Evolutionary conservation across 2,797 vertebrate genomes (phyloP).

Genomic region (Eulemur albifrons): DNA sequence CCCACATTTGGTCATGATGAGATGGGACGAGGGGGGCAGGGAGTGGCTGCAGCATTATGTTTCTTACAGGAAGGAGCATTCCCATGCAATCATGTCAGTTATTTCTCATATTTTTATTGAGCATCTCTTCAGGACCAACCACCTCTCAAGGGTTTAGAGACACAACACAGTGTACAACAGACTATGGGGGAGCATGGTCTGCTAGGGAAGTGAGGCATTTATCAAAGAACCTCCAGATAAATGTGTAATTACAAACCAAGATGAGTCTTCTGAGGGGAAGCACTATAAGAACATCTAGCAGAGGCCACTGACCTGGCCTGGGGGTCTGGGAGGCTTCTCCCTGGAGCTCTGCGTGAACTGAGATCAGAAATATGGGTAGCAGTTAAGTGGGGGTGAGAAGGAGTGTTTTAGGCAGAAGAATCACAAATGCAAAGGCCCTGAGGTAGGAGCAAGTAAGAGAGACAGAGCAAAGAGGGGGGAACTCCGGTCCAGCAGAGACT

Average conservation of each 20-base stretch:
- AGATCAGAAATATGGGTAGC: constrained; percentile 14
- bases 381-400: neutral
- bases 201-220: neutral
- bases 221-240: neutral
- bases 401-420: neutral
- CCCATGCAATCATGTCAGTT: neutral
- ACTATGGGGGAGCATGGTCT: neutral
- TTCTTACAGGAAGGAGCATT: neutral
- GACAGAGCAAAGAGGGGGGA: neutral
- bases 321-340: neutral
- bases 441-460: neutral
- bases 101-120: constrained; percentile 34
- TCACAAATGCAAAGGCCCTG: neutral
- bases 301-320: neutral
- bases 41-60: neutral
- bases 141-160: neutral
- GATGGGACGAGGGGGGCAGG: neutral
- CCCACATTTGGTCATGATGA: neutral
- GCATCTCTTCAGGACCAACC: neutral
- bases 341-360: neutral
- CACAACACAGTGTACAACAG: neutral
- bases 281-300: neutral
- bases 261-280: neutral
- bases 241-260: neutral
- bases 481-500: neutral